Conservation (phyloP, 2,797 vertebrate genomes). For the Muscicapa striata region DNA sequence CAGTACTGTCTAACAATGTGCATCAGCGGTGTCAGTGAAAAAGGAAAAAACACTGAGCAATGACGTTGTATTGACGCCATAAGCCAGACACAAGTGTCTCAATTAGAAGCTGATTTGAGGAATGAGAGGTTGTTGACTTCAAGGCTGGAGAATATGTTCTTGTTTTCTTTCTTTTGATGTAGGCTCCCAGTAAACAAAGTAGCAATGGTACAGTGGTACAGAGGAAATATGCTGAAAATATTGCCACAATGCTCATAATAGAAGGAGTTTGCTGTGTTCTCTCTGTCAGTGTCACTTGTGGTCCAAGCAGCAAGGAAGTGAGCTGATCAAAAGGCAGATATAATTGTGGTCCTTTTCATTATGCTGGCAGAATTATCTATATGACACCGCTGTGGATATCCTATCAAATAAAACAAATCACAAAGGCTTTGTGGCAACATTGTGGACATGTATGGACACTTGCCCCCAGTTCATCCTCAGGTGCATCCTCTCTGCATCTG, state of each 20-base stretch:
- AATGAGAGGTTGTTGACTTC: background rate
- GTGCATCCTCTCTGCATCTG: background rate
- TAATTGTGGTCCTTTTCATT: background rate
- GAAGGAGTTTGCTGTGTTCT: background rate
- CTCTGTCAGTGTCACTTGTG: background rate
- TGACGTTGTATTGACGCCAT: background rate
- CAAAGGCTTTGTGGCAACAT: background rate
- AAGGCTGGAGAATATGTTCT: background rate
- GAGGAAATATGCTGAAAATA: background rate
- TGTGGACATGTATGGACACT: fast-evolving
- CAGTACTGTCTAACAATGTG: background rate
- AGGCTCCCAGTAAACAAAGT: background rate
- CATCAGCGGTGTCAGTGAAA: background rate
- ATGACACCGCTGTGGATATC: background rate
- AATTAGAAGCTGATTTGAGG: background rate
- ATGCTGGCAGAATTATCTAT: background rate
- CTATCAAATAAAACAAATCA: background rate
- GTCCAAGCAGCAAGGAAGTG: background rate
- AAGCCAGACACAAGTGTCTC: background rate
- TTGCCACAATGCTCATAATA: background rate
- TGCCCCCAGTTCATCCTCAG: background rate
- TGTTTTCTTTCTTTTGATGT: background rate
- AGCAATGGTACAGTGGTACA: background rate
- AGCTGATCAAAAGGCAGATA: background rate
- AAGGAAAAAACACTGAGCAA: conserved; percentile 23